Conservation (phyloP, 2,888 invertebrate species). For the Coremacera marginata region DNA sequence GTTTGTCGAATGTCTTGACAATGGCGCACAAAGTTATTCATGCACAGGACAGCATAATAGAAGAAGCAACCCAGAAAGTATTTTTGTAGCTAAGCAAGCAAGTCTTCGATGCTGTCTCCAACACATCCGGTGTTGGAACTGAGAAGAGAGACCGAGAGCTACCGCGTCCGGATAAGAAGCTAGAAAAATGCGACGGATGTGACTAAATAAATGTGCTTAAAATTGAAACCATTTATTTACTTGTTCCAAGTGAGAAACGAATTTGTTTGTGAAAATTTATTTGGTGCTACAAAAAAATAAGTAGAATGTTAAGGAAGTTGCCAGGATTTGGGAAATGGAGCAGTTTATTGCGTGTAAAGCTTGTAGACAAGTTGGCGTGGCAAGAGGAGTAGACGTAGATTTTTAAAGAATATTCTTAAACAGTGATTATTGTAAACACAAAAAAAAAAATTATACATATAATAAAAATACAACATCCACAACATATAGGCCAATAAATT, state of each 20-base stretch:
- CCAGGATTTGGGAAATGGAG: neutral
- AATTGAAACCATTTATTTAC: slow-evolving; percentile 40
- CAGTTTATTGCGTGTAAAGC: neutral
- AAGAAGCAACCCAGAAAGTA: neutral
- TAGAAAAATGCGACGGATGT: slow-evolving; percentile 22
- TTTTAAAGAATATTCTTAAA: neutral
- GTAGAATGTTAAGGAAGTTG: neutral
- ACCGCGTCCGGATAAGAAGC: neutral
- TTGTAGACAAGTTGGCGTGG: neutral
- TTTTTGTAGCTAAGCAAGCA: neutral
- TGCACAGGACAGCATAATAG: neutral
- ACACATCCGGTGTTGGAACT: neutral
- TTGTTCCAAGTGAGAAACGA: neutral
- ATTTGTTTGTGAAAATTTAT: slow-evolving; percentile 12
- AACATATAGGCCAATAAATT: neutral
- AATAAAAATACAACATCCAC: neutral
- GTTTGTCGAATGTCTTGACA: slow-evolving; percentile 13
- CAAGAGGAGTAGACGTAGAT: neutral
- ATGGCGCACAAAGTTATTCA: neutral
- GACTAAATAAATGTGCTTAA: slow-evolving; percentile 33
- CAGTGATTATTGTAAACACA: neutral
- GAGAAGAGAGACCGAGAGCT: neutral
- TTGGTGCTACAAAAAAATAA: neutral
- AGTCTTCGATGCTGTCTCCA: neutral
- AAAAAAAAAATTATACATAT: neutral